phyloP scores from a whole-genome alignment of 2,888 invertebrate genomes.

The Leptopterna dolabrata region DNA sequence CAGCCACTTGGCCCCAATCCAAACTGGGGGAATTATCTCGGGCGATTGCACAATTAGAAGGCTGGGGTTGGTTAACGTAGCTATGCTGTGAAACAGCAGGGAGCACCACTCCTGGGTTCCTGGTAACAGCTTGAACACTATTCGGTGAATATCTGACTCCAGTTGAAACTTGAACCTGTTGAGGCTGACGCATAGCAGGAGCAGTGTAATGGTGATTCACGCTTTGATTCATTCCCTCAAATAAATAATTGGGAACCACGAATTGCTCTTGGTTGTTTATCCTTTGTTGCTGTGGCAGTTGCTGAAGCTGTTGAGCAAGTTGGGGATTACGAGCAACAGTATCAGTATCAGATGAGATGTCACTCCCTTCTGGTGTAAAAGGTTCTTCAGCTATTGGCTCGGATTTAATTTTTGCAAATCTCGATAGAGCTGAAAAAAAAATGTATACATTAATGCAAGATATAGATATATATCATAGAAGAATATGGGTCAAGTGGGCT shows the following conservation, averaged over 20 bases:
- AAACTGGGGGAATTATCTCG: conserved; percentile 32
- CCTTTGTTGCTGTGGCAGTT: conserved; percentile 45
- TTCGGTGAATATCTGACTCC: conserved; percentile 20
- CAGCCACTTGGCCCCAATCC: conserved; percentile 32
- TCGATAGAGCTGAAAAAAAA: conserved; percentile 36
- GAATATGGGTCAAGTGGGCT: no score
- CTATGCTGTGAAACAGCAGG: background rate
- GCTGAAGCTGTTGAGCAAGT: conserved; percentile 57
- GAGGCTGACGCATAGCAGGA: background rate
- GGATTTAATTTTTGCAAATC: conserved; percentile 41
- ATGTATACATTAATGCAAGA: background rate
- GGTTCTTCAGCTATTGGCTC: background rate
- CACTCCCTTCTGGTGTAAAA: conserved; percentile 3
- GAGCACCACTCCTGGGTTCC: background rate
- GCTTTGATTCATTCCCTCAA: background rate
- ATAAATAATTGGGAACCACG: background rate
- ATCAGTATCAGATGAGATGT: background rate
- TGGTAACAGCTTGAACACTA: background rate
- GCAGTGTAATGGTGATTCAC: background rate
- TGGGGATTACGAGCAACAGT: conserved; percentile 25
- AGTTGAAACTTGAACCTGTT: background rate
- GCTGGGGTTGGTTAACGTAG: conserved; percentile 21
- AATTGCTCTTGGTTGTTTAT: conserved; percentile 19
- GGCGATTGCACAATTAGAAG: conserved; percentile 29
- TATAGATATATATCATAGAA: no score